Percentiles rank a stretch among this genome's conserved stretches.
phyloP scores from a whole-genome alignment of 2,888 invertebrate species.

The Xanthia togata region DNA sequence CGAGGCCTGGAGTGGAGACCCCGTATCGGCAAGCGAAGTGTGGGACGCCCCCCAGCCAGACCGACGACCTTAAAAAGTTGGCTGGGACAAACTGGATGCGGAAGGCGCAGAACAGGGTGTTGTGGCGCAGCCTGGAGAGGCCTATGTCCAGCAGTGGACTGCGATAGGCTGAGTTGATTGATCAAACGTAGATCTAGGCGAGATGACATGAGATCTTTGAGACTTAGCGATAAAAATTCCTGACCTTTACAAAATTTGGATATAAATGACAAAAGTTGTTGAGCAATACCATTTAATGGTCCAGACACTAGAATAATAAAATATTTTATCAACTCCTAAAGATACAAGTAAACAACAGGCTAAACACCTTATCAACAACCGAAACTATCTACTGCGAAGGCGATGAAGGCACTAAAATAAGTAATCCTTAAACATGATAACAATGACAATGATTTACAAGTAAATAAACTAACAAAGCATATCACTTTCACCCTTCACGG shows the following conservation, averaged over 20 bases:
- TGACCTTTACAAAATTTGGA: not conserved
- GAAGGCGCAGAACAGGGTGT: too few species aligned
- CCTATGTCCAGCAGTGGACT: too few species aligned
- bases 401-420: constrained; percentile 33
- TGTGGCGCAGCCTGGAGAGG: too few species aligned
- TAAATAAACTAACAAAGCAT: constrained; percentile 13
- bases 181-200: not conserved
- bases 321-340: not conserved
- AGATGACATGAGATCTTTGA: too few species aligned
- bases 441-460: constrained; percentile 23
- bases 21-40: too few species aligned
- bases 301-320: constrained; percentile 6
- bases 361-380: not conserved
- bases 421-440: constrained; percentile 2
- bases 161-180: too few species aligned
- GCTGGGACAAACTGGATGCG: too few species aligned
- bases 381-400: constrained; percentile 21
- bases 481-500: constrained; percentile 53
- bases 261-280: not conserved
- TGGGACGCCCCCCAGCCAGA: too few species aligned
- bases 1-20: too few species aligned
- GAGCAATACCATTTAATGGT: not conserved
- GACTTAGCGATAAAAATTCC: not conserved
- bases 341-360: not conserved
- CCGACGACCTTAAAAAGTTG: too few species aligned